Base-by-base conservation (phyloP, 2,113 vertebrate species). In the Eonycteris spelaea region DNA sequence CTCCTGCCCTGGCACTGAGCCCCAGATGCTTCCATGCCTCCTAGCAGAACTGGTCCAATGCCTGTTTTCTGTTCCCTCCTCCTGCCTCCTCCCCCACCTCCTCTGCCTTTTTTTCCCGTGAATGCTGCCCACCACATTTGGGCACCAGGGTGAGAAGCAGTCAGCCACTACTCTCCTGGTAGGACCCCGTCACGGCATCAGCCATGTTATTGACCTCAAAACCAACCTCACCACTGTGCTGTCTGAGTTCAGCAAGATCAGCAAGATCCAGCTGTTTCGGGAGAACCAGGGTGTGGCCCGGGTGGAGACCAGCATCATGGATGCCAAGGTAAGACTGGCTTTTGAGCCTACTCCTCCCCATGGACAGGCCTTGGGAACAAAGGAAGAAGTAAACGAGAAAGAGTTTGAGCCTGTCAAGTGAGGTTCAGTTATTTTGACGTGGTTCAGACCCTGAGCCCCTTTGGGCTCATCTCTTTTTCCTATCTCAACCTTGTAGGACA, bases 191-290 rank as follows among this genome's bases (percentile, higher is more conserved):
- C 99, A 99, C 0, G 99, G 99, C 89, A 99, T 99, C 97, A 99
- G 99, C 98, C 99, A 99, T 45, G 99, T 99, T 94, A 99, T 99
- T 26, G 99, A 99, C 98, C 98, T 99, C 97, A 99, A 99, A 98
- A 99, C 99, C 97, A 99, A 99, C 98, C 99, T 99, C 65, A 99
- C 99, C 96, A 99, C 99, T 0, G 99, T 99, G 98, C 98, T 99
- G 97, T 98, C 99, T 0, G 99, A 99, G 98, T 99, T 99, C 98
- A 99, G 99, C 97, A 99, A 99, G 61, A 99, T 99, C 98, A 99
- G 99, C 98, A 99, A 99, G 98, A 99, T 99, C 97, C 99, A 99
- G 98, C 99, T 99, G 90, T 99, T 99, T 97, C 97, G 99, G 97
- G 99, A 99, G 98, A 99, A 99, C 97, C 99, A 99, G 96, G 99